Evolutionary conservation across 1,140 invertebrate genomes (phyloP).

Genomic region (Nebria ingens): DNA sequence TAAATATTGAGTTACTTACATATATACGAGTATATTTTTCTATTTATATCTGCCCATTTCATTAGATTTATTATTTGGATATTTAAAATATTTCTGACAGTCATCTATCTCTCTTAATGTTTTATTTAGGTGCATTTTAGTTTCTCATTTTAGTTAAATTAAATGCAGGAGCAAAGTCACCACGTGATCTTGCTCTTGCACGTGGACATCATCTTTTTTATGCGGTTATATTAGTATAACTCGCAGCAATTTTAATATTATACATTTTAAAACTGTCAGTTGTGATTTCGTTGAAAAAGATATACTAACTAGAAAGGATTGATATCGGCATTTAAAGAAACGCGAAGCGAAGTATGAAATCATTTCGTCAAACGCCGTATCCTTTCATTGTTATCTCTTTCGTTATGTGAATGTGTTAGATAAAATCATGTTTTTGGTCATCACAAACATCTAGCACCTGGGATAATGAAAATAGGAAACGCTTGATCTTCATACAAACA

Average conservation of each 20-base stretch:
- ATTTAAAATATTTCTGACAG: constrained; percentile 18
- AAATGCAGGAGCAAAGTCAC: neutral
- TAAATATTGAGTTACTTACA: constrained; percentile 6
- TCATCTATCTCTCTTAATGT: constrained; percentile 30
- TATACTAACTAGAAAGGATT: neutral
- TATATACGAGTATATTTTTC: neutral
- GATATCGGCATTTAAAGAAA: neutral
- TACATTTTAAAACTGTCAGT: constrained; percentile 2
- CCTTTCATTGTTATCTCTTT: too few species aligned
- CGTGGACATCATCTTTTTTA: neutral
- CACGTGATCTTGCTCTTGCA: neutral
- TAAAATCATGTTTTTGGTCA: neutral
- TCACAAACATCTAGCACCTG: neutral
- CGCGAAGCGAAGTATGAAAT: neutral
- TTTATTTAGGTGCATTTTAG: constrained; percentile 13
- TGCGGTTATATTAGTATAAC: neutral
- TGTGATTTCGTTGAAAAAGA: neutral
- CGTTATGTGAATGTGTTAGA: neutral
- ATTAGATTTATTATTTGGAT: neutral
- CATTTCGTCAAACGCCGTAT: neutral
- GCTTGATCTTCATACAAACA: neutral
- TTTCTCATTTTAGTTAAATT: constrained; percentile 13
- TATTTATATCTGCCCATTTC: neutral
- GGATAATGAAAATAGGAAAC: neutral
- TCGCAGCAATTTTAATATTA: neutral